Evolutionary conservation across 2,797 vertebrate genomes (phyloP).

Genomic region (Eulemur albifrons): DNA sequence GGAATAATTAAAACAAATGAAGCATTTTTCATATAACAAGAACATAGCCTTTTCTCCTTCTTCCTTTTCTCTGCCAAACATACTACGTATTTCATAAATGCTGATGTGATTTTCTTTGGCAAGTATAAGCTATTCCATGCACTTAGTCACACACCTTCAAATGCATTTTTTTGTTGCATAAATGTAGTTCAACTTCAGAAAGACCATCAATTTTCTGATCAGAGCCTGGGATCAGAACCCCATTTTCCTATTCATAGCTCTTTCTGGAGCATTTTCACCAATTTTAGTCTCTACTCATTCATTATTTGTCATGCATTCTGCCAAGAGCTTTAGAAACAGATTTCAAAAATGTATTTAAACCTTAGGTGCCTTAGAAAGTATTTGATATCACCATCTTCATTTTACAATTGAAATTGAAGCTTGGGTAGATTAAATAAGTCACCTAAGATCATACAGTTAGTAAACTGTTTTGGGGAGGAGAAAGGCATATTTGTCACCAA

Average conservation of each 20-base stretch:
- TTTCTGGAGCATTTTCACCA: neutral
- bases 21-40: conserved; percentile 19
- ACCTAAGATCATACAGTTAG: neutral
- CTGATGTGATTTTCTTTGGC: neutral
- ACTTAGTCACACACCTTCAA: conserved; percentile 8
- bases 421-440: neutral
- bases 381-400: neutral
- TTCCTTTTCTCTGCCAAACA: neutral
- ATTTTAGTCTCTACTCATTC: neutral
- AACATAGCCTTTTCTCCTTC: neutral
- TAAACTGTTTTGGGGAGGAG: neutral
- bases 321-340: neutral
- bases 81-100: neutral
- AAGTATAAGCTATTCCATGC: neutral
- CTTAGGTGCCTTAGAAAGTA: neutral
- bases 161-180: conserved; percentile 8
- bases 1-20: conserved; percentile 6
- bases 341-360: neutral
- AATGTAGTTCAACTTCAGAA: neutral
- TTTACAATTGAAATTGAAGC: neutral
- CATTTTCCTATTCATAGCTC: neutral
- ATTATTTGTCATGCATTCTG: conserved; percentile 4
- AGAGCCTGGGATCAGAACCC: neutral
- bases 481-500: neutral
- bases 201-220: neutral